Conservation (phyloP, 2,797 vertebrate species). For the Alca torda region DNA sequence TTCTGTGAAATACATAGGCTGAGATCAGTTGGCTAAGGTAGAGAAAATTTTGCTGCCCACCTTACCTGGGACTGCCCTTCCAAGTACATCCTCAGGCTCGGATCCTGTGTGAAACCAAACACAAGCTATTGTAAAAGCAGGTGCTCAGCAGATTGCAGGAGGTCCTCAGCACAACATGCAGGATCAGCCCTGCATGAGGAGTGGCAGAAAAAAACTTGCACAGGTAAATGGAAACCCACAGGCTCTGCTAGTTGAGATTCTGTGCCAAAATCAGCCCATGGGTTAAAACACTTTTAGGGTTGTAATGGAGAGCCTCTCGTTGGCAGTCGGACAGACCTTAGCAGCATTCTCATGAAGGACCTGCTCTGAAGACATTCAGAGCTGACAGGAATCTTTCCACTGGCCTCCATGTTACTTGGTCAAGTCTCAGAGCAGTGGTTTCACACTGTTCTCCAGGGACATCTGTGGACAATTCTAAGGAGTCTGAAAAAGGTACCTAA, state of each 20-base stretch:
- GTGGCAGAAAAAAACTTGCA: neutral
- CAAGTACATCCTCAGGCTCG: neutral
- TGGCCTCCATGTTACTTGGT: neutral
- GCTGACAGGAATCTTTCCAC: neutral
- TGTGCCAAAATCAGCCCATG: neutral
- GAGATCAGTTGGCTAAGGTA: neutral
- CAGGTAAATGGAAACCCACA: neutral
- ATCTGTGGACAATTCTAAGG: neutral
- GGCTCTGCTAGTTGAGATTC: neutral
- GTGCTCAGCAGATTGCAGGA: neutral
- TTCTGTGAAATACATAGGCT: neutral
- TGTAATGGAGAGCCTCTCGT: neutral
- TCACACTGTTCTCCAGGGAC: neutral
- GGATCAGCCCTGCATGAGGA: neutral
- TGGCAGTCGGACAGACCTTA: neutral
- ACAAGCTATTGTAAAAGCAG: neutral
- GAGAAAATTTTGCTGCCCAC: neutral
- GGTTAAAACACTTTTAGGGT: neutral
- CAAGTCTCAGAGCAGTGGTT: neutral
- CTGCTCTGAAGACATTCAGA: neutral
- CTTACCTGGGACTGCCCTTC: neutral
- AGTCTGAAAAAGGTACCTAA: neutral
- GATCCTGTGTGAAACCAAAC: neutral
- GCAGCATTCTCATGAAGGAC: neutral
- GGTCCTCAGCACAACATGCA: neutral